A percentile compares a stretch with the other conserved stretches of the same genome.
Conservation (phyloP, 2,888 invertebrate genomes). For the Stenoptilia bipunctidactyla region DNA sequence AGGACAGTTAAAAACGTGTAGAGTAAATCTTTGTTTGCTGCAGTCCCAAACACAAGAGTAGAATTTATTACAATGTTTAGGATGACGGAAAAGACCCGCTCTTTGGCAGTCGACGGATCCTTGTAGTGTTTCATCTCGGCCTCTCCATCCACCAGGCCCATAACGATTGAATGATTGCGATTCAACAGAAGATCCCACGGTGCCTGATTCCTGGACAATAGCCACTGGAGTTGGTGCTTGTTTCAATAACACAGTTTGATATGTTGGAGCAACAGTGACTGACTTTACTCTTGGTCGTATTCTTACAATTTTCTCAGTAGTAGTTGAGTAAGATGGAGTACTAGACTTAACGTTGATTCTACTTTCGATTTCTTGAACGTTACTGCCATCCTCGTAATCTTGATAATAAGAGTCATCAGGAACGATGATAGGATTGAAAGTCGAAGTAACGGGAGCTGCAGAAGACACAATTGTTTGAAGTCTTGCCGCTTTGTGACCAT, state of each 20-base stretch:
- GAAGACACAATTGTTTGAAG: slow-evolving; percentile 25
- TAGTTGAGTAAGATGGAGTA: slow-evolving; percentile 26
- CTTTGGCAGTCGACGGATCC: slow-evolving; percentile 74
- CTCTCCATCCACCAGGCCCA: slow-evolving; percentile 73
- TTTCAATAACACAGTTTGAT: slow-evolving; percentile 45
- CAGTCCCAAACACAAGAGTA: slow-evolving; percentile 87
- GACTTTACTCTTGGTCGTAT: slow-evolving; percentile 45
- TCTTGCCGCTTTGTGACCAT: slow-evolving; percentile 32
- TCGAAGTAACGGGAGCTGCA: slow-evolving; percentile 37
- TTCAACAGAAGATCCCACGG: slow-evolving; percentile 30
- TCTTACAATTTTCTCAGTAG: slow-evolving; percentile 36
- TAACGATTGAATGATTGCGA: slow-evolving; percentile 71
- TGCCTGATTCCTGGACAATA: slow-evolving; percentile 22
- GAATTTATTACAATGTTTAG: slow-evolving; percentile 84
- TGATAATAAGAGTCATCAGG: slow-evolving; percentile 62
- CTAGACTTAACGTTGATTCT: slow-evolving; percentile 30
- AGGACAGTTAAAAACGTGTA: slow-evolving; percentile 84
- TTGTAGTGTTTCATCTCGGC: slow-evolving; percentile 71
- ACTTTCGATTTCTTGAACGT: slow-evolving; percentile 27
- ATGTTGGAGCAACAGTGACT: slow-evolving; percentile 54
- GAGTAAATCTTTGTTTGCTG: slow-evolving; percentile 79
- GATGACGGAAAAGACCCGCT: slow-evolving; percentile 77
- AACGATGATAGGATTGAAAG: slow-evolving; percentile 60
- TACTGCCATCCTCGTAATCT: slow-evolving; percentile 43
- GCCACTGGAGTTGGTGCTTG: slow-evolving; percentile 37